Percentiles rank a stretch among this genome's conserved stretches.
These are phyloP conservation scores for Plagodis dolabraria DNA, from an alignment of 2,888 invertebrate genomes.

Conservation along the genomic window DNA sequence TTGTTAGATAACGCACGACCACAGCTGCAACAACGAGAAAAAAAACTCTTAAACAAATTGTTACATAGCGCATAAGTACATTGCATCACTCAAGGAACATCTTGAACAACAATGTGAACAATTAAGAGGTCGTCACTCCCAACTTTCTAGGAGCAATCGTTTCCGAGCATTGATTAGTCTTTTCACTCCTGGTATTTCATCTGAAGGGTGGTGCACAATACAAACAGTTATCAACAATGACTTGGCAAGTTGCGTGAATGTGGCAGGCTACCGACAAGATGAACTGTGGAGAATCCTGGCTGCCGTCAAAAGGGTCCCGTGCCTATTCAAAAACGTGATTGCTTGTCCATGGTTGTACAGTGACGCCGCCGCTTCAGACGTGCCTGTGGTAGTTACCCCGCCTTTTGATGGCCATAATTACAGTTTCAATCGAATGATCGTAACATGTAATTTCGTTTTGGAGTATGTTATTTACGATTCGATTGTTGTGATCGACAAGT, in stretches of 20 bases:
- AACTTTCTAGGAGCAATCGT: conserved; percentile 70
- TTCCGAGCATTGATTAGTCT: conserved; percentile 68
- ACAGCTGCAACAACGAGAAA: conserved; percentile 87
- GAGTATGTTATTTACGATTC: conserved; percentile 33
- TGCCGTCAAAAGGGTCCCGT: conserved; percentile 63
- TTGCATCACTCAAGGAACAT: conserved; percentile 45
- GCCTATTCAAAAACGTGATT: conserved; percentile 75
- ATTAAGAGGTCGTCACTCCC: conserved; percentile 70
- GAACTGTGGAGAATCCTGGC: conserved; percentile 75
- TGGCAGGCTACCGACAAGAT: conserved; percentile 71
- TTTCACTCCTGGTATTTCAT: conserved; percentile 76
- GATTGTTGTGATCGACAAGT: conserved; percentile 28
- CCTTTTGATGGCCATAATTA: conserved; percentile 59
- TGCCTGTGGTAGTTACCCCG: conserved; percentile 43
- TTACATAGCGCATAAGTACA: conserved; percentile 21
- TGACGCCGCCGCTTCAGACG: conserved; percentile 42
- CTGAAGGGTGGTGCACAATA: conserved; percentile 60
- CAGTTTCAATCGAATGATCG: conserved; percentile 45
- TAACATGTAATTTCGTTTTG: conserved; percentile 48
- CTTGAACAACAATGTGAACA: conserved; percentile 52
- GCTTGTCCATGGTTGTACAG: conserved; percentile 61
- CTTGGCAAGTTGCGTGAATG: conserved; percentile 67
- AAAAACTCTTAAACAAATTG: conserved; percentile 43
- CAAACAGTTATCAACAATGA: conserved; percentile 80
- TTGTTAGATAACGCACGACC: conserved; percentile 91